Base-by-base conservation (phyloP, 2,888 invertebrate genomes). In the Ashinkailepas kermadecensis region DNA sequence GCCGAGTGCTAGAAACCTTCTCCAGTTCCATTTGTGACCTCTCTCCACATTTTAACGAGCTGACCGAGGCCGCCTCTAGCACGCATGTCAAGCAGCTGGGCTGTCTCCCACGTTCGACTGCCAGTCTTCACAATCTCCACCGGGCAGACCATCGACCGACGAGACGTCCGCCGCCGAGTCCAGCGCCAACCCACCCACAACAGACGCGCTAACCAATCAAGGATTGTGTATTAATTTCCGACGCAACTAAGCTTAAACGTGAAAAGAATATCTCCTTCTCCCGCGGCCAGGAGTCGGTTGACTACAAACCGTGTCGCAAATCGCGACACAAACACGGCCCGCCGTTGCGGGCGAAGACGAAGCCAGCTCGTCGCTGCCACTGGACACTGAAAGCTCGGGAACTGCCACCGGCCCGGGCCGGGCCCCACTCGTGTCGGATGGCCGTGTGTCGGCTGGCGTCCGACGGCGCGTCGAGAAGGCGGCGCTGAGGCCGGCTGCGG, bases 131-230 rank as follows among this genome's bases (percentile, higher is more conserved):
- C 39, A 39, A 39, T 39, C 39, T 39, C 39, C 39, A 4, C 39
- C 39, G 39, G 39, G 2, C 39, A 39, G 39, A 39, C 39, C 39
- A 39, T 39, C 39, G 39, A 39, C 39, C 39, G 39, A 4, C 39
- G 39, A 39, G 39, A 1, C 39, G 39, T 4, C 39, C 39, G 39
- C 39, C 39, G 39, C 39, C 39, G 39, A 39, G 39, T 39, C 2
- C 39, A 4, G 39, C 39, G 39, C 39, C 39, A 4, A 4, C 39
- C 39, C 39, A 39, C 4, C 39, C 39, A 4, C 39, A 4, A 39
- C 25, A 95, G 91, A 87, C 94, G n/a, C 64, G 64, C 64, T 1
- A 64, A 21, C 39, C 39, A 39, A 39, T 39, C 13, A 7, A 64
- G 21, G 64, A n/a, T n/a, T 64, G 21, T 64, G 21, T 64, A 64